These are phyloP conservation scores for Drosophila picticornis DNA, from an alignment of 2,888 invertebrate genomes.

Conservation along the genomic window DNA sequence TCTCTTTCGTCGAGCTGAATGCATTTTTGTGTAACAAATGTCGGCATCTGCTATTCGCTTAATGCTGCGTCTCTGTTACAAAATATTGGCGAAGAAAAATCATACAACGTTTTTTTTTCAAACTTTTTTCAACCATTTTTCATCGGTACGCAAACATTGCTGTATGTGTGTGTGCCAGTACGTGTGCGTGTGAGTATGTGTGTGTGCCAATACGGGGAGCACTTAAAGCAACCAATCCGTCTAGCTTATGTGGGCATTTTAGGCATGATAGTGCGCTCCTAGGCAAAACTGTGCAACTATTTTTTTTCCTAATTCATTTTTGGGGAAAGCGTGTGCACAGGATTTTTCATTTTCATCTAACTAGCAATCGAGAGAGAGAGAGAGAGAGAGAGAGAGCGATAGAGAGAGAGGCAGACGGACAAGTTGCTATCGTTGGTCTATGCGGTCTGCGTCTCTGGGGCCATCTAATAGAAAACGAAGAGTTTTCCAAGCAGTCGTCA, in stretches of 20 bases:
- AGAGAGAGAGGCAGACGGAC: conserved; percentile 26
- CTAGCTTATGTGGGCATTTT: conserved; percentile 2
- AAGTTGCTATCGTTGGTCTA: conserved; percentile 63
- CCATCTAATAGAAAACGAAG: conserved; percentile 72
- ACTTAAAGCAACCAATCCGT: neutral
- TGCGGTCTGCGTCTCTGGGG: conserved; percentile 61
- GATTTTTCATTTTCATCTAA: conserved; percentile 70
- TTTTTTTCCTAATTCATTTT: conserved; percentile 38
- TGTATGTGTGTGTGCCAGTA: conserved; percentile 17
- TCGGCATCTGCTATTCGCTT: conserved; percentile 55
- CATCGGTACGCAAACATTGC: conserved; percentile 67
- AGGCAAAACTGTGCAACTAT: conserved; percentile 27
- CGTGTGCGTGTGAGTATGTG: conserved; percentile 1
- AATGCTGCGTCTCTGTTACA: conserved; percentile 84
- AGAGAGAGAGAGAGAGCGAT: neutral
- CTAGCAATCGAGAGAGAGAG: conserved; percentile 54
- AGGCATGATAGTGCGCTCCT: conserved; percentile 13
- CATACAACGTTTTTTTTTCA: conserved; percentile 83
- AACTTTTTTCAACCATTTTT: conserved; percentile 83
- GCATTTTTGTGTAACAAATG: conserved; percentile 78
- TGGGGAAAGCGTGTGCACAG: conserved; percentile 70
- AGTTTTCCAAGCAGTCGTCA: conserved; percentile 79
- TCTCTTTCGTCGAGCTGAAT: conserved; percentile 37
- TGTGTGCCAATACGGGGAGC: conserved; percentile 1
- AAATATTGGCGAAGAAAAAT: conserved; percentile 85